Conservation (phyloP, 2,888 invertebrate genomes). For the Adelognathus sp. region DNA sequence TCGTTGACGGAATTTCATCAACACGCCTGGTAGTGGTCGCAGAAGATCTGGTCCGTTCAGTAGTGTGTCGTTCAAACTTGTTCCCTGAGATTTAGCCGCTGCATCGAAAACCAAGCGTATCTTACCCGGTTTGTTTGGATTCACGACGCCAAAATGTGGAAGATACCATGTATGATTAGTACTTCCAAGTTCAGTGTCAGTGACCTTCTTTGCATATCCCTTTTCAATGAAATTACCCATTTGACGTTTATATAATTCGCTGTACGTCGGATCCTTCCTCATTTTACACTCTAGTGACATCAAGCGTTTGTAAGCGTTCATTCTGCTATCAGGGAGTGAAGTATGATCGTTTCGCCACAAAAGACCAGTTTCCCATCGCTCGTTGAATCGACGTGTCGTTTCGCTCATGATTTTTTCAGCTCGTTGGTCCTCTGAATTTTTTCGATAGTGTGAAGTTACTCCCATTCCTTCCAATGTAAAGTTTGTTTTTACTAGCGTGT, state of each 20-base stretch:
- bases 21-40: conserved; percentile 70
- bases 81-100: conserved; percentile 63
- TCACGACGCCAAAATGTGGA: conserved; percentile 62
- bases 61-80: conserved; percentile 67
- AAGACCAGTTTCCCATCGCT: conserved; percentile 28
- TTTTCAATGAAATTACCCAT: conserved; percentile 44
- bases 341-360: conserved; percentile 21
- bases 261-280: conserved; percentile 46
- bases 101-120: conserved; percentile 71
- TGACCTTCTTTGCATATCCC: conserved; percentile 33
- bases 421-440: neutral
- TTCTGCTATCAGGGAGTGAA: conserved; percentile 17
- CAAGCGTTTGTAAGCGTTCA: conserved; percentile 40
- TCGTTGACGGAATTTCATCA: conserved; percentile 74
- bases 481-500: neutral
- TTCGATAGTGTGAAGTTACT: neutral
- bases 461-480: conserved; percentile 32
- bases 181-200: neutral
- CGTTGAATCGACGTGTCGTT: conserved; percentile 13
- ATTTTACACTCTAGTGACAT: conserved; percentile 49
- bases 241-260: conserved; percentile 32
- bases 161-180: conserved; percentile 55
- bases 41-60: conserved; percentile 73
- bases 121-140: conserved; percentile 65
- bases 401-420: conserved; percentile 1